A percentile compares a stretch with the other conserved stretches of the same genome.
phyloP scores from a whole-genome alignment of 2,888 invertebrate species.

The Rhingia campestris region DNA sequence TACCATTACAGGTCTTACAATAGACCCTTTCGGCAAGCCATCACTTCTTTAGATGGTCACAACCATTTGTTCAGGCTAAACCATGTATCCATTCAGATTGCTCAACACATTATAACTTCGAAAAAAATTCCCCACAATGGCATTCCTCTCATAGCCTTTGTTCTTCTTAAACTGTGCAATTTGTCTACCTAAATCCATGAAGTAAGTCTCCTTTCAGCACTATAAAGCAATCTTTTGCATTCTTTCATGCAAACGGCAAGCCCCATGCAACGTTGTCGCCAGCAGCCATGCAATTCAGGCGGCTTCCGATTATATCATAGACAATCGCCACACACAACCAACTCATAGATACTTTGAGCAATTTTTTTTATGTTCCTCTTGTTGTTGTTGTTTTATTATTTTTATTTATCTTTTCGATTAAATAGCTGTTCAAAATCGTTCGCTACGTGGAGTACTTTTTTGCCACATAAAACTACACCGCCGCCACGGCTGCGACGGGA shows the following conservation, averaged over 20 bases:
- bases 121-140: constrained; percentile 7
- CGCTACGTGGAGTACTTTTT: constrained; percentile 28
- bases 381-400: constrained; percentile 45
- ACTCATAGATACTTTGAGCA: constrained; percentile 51
- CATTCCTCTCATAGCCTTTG: constrained; percentile 36
- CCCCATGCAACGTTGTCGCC: constrained; percentile 71
- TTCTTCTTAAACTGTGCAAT: constrained; percentile 38
- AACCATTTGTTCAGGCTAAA: too few relatives aligned
- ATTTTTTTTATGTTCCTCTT: constrained; percentile 34
- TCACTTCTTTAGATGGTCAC: too few relatives aligned
- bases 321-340: constrained; percentile 73
- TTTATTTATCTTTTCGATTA: constrained; percentile 73
- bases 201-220: constrained; percentile 48
- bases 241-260: constrained; percentile 48
- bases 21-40: too few relatives aligned
- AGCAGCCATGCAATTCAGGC: constrained; percentile 59
- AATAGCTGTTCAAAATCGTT: constrained; percentile 67
- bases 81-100: too few relatives aligned
- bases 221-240: constrained; percentile 28
- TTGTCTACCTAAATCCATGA: constrained; percentile 60
- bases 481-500: constrained; percentile 3
- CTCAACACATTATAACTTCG: not conserved
- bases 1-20: too few relatives aligned
- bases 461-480: constrained; percentile 38
- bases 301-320: constrained; percentile 74